Base-by-base conservation (phyloP, 2,888 invertebrate genomes). In the Chalcosyrphus nemorum region DNA sequence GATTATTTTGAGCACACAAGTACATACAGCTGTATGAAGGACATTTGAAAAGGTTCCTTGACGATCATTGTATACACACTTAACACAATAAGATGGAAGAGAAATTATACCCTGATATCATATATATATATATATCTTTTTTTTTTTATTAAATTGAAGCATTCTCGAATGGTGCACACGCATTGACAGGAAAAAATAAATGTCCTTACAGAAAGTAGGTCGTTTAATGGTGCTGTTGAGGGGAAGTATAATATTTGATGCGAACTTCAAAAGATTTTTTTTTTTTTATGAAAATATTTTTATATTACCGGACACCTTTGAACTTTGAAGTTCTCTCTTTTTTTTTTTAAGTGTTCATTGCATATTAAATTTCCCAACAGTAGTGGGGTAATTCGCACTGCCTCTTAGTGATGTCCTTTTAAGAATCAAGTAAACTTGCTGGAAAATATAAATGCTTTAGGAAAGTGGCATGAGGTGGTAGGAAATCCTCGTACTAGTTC, bases 191-290 rank as follows among this genome's bases (percentile, higher is more conserved):
- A 4, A n/a, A 59, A 11, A 6, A 27, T 27, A 24, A 6, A 50
- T 24, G 13, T 24, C 17, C 43, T 50, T 50, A 24, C 2, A 24
- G 7, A 24, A 50, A 52, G 13, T 7, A 27, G 27, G 13, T 52
- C 15, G 27, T 52, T 52, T 45, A 19, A 19, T 19, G 11, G 17
- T 19, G 17, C 9, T 19, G 11, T 45, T 13, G 13, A 29, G 27
- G 52, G 15, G 27, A 27, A 27, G n/a, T n/a, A 27, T 21, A n/a
- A 27, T 11, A 41, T 59, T 27, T 13, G 1, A 47, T 45, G 13
- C 19, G 19, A 63, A 47, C 47, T 63, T 47, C 61, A 61, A 61
- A 61, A 13, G 61, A 47, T 4, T 11, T 21, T 13, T 29, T n/a
- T 32, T 32, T 19, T 32, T 19, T 11, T 19, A n/a, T 41, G 27